These are phyloP conservation scores for Oncorhynchus keta DNA, from an alignment of 2,113 vertebrate genomes.

Conservation along the genomic window DNA sequence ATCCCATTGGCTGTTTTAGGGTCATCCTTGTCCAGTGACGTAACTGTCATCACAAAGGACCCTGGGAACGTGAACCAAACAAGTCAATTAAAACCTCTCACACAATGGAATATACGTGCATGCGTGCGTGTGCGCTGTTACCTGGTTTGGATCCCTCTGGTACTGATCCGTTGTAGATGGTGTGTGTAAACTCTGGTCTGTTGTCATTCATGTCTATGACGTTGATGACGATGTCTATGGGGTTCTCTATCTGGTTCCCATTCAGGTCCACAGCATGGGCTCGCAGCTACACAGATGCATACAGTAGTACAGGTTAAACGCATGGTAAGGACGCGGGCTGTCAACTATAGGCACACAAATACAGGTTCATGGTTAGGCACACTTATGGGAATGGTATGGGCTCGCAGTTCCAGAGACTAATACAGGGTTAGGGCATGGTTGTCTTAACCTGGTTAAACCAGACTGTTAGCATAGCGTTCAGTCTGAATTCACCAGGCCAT, in stretches of 20 bases:
- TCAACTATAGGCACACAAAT: too few species aligned
- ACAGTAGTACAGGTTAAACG: background rate
- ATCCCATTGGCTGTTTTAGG: constrained; percentile 91
- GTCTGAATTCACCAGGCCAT: too few species aligned
- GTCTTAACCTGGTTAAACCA: too few species aligned
- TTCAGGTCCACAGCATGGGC: constrained; percentile 96
- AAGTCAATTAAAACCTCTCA: background rate
- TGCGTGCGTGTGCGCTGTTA: constrained; percentile 52
- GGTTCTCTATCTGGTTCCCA: constrained; percentile 97
- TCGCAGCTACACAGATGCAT: constrained; percentile 77
- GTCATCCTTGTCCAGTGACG: constrained; percentile 91
- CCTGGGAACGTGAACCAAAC: constrained; percentile 66
- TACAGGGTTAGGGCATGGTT: too few species aligned
- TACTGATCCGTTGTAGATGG: constrained; percentile 92
- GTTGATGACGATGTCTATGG: constrained; percentile 96
- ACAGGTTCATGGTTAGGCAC: too few species aligned
- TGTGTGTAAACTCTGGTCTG: constrained; percentile 91
- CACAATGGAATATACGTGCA: background rate
- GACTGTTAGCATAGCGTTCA: too few species aligned
- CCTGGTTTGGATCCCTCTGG: constrained; percentile 95
- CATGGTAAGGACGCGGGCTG: too few species aligned
- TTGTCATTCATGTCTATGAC: constrained; percentile 99
- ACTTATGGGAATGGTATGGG: too few species aligned
- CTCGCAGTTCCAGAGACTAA: too few species aligned
- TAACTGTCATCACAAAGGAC: constrained; percentile 95